These are phyloP conservation scores for Lamellibrachia luymesi DNA, from an alignment of 1,140 invertebrate species.

Conservation along the genomic window DNA sequence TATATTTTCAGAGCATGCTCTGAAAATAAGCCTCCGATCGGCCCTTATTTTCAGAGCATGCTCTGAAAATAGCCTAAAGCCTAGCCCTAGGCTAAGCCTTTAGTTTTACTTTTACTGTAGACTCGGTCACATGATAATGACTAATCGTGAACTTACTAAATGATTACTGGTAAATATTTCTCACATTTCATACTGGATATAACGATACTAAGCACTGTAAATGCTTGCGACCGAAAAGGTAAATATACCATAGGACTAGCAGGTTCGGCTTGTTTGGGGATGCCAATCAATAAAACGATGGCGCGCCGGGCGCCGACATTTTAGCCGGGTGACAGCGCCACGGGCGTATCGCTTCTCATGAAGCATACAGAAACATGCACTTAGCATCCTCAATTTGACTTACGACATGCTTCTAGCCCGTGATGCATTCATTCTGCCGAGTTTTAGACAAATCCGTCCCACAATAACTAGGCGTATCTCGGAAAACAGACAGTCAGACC, in stretches of 20 bases:
- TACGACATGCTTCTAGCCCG: not conserved
- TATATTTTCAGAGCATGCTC: too few relatives aligned
- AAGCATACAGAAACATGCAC: not conserved
- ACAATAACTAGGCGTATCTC: not conserved
- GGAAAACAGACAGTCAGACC: not conserved
- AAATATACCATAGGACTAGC: not conserved
- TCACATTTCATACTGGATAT: not conserved
- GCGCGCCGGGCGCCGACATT: not conserved
- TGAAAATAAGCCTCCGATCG: too few relatives aligned
- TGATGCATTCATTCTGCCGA: not conserved
- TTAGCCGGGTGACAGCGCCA: not conserved
- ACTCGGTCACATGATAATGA: not conserved
- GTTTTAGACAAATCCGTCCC: not conserved
- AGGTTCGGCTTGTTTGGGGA: not conserved
- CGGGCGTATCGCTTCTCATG: not conserved
- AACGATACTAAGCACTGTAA: not conserved
- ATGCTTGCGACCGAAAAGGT: not conserved
- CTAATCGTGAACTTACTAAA: too few relatives aligned
- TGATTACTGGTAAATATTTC: not conserved
- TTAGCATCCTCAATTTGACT: not conserved
- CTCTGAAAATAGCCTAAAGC: not conserved
- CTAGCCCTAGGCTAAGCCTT: not conserved
- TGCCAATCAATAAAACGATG: not conserved
- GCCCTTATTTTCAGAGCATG: too few relatives aligned
- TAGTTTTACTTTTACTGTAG: not conserved